A percentile compares a stretch with the other conserved stretches of the same genome.
phyloP scores from a whole-genome alignment of 2,113 vertebrate species.

The Ramphastos sulfuratus region DNA sequence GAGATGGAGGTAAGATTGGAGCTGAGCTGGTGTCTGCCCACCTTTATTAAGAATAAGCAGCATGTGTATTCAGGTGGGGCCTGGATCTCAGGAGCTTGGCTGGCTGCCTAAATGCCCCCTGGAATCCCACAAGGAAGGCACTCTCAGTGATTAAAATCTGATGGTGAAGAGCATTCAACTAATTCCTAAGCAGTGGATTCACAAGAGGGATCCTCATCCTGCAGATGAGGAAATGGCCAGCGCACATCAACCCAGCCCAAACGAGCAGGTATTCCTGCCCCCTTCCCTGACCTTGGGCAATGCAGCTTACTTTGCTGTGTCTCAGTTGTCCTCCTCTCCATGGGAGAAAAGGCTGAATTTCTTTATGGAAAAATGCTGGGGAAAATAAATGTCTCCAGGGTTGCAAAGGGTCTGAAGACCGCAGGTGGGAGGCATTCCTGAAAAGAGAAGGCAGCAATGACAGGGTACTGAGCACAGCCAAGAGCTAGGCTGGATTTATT shows the following conservation, averaged over 20 bases:
- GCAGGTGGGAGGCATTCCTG: slow-evolving; percentile 49
- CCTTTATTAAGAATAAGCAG: not conserved
- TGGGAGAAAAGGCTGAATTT: not conserved
- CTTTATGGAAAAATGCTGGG: not conserved
- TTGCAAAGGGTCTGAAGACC: not conserved
- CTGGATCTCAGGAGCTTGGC: slow-evolving; percentile 19
- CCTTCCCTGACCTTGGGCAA: not conserved
- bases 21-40: not conserved
- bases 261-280: not conserved
- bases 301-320: not conserved
- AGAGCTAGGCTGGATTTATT: slow-evolving; percentile 59
- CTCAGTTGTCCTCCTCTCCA: slow-evolving; percentile 3
- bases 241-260: not conserved
- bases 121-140: slow-evolving; percentile 12
- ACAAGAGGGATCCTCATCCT: not conserved
- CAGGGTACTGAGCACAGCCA: slow-evolving; percentile 44
- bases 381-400: slow-evolving; percentile 19
- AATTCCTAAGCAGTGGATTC: slow-evolving; percentile 32
- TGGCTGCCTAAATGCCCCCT: not conserved
- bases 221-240: not conserved
- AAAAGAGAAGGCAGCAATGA: slow-evolving; percentile 4
- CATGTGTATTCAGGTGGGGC: not conserved
- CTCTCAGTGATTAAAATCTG: slow-evolving; percentile 37
- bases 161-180: not conserved
- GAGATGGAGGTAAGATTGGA: not conserved